phyloP scores from a whole-genome alignment of 2,113 vertebrate genomes.

The Aldabrachelys gigantea region DNA sequence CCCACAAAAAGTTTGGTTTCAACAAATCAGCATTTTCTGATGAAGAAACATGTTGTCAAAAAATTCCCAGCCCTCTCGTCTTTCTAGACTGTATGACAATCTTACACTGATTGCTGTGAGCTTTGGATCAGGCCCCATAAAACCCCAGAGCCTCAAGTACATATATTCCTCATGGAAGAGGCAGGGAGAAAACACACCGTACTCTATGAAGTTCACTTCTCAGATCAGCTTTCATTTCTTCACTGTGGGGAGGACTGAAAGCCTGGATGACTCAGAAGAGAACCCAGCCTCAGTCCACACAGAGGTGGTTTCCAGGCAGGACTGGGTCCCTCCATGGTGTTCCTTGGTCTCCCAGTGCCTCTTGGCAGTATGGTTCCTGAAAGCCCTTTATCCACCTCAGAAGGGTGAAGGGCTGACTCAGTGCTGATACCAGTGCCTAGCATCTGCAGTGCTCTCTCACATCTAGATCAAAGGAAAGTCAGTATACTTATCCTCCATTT shows the following conservation, averaged over 20 bases:
- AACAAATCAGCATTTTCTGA: not conserved
- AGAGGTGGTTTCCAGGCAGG: not conserved
- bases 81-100: not conserved
- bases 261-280: not conserved
- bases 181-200: not conserved
- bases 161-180: not conserved
- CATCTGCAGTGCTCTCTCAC: not conserved
- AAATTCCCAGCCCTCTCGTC: not conserved
- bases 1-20: not conserved
- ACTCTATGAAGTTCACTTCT: not conserved
- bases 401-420: not conserved
- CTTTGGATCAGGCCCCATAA: not conserved
- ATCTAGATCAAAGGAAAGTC: not conserved
- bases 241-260: not conserved
- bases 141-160: not conserved
- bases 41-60: not conserved
- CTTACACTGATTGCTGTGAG: not conserved
- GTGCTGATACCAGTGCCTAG: not conserved
- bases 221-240: not conserved
- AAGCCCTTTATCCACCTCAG: not conserved
- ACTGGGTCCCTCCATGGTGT: not conserved
- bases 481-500: not conserved
- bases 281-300: not conserved
- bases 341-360: not conserved
- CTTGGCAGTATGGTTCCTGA: not conserved